These are phyloP conservation scores for Thunnus maccoyii DNA, from an alignment of 2,113 vertebrate species.

Conservation along the genomic window DNA sequence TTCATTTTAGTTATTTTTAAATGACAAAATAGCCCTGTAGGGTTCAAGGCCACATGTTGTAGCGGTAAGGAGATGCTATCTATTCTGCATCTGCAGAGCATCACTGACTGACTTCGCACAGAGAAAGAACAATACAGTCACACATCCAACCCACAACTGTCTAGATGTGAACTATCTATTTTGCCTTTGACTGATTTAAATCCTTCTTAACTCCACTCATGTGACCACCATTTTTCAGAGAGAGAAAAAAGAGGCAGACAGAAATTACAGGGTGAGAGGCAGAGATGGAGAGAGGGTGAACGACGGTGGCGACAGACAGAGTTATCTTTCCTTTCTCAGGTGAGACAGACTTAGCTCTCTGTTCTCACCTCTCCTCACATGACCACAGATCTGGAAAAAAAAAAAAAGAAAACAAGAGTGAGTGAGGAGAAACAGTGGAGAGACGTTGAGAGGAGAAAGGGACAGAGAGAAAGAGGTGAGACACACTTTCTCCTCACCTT, in stretches of 20 bases:
- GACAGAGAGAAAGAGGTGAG: neutral
- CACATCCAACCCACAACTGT: neutral
- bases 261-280: conserved; percentile 4
- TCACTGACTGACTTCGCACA: neutral
- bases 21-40: too few relatives aligned
- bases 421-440: neutral
- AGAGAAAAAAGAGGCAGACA: neutral
- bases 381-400: conserved; percentile 53
- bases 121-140: neutral
- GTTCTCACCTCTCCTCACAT: conserved; percentile 59
- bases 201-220: neutral
- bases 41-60: neutral
- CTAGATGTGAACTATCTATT: neutral
- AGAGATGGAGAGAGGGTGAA: conserved; percentile 13
- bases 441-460: neutral
- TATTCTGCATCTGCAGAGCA: neutral
- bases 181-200: neutral
- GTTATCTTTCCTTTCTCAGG: conserved; percentile 47
- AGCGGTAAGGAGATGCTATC: neutral
- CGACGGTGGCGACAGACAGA: neutral
- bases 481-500: conserved; percentile 50
- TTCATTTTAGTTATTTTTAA: too few relatives aligned
- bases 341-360: conserved; percentile 45
- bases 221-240: neutral
- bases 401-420: conserved; percentile 34